Conservation (phyloP, 1,140 invertebrate species). For the Tetramorium simillimum region DNA sequence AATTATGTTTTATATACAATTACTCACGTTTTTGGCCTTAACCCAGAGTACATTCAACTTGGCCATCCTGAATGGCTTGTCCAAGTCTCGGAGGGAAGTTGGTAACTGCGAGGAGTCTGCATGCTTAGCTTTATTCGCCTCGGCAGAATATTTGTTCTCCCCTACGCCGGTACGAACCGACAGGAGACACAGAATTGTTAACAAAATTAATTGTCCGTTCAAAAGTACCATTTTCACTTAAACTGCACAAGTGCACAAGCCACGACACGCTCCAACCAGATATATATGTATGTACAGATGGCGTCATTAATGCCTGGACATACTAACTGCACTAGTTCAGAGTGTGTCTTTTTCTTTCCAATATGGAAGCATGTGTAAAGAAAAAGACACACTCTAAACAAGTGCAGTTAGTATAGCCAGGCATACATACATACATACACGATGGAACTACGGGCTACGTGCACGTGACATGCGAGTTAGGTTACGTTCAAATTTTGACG, state of each 20-base stretch:
- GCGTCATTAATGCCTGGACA: too few relatives aligned
- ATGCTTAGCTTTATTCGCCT: constrained; percentile 85
- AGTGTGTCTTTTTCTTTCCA: too few relatives aligned
- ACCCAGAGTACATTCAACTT: constrained; percentile 94
- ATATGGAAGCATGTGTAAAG: too few relatives aligned
- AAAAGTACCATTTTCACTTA: constrained; percentile 9
- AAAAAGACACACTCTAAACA: too few relatives aligned
- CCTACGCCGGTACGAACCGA: constrained; percentile 66
- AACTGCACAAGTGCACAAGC: neutral
- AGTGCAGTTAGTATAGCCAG: too few relatives aligned
- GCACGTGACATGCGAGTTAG: neutral
- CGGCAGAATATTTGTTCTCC: constrained; percentile 87
- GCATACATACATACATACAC: too few relatives aligned
- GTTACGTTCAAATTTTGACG: neutral
- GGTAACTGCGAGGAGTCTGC: constrained; percentile 80
- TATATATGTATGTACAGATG: too few relatives aligned
- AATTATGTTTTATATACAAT: neutral
- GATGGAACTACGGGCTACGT: too few relatives aligned
- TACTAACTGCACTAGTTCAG: too few relatives aligned
- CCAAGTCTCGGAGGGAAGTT: constrained; percentile 87
- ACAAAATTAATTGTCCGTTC: constrained; percentile 29
- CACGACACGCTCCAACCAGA: too few relatives aligned
- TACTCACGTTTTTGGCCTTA: constrained; percentile 92
- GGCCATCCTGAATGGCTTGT: constrained; percentile 93
- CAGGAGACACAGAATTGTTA: constrained; percentile 52